These are phyloP conservation scores for Phasia obesa DNA, from an alignment of 2,888 invertebrate species.

Conservation along the genomic window DNA sequence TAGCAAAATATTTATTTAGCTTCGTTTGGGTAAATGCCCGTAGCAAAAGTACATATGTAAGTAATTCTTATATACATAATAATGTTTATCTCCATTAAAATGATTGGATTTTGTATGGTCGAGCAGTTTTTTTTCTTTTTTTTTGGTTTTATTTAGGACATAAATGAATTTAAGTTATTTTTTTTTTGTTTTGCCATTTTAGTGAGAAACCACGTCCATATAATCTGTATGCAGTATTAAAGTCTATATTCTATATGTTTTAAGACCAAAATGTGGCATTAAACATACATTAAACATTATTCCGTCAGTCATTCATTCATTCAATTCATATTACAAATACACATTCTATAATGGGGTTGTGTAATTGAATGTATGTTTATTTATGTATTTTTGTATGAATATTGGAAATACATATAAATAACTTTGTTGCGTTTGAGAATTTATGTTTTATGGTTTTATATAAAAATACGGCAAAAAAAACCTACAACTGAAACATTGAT, in stretches of 20 bases:
- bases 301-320: slow-evolving; percentile 44
- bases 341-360: neutral
- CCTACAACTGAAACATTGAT: slow-evolving; percentile 28
- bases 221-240: slow-evolving; percentile 4
- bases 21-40: slow-evolving; percentile 1
- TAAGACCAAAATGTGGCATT: slow-evolving; percentile 46
- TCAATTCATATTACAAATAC: slow-evolving; percentile 16
- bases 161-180: slow-evolving; percentile 18
- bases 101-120: slow-evolving; percentile 50
- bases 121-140: too few relatives aligned
- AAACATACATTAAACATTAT: slow-evolving; percentile 66
- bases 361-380: neutral
- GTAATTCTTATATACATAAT: slow-evolving; percentile 25
- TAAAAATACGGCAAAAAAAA: slow-evolving; percentile 10
- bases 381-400: neutral
- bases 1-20: slow-evolving; percentile 31
- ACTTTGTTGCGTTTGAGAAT: slow-evolving; percentile 37
- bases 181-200: neutral
- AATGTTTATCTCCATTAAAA: slow-evolving; percentile 51
- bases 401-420: slow-evolving; percentile 8
- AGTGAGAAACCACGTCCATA: neutral
- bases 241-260: slow-evolving; percentile 6
- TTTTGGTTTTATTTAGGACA: slow-evolving; percentile 22
- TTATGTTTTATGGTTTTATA: slow-evolving; percentile 57
- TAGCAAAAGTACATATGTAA: slow-evolving; percentile 30